phyloP scores from a whole-genome alignment of 2,888 invertebrate genomes.

The Nomada fucata region DNA sequence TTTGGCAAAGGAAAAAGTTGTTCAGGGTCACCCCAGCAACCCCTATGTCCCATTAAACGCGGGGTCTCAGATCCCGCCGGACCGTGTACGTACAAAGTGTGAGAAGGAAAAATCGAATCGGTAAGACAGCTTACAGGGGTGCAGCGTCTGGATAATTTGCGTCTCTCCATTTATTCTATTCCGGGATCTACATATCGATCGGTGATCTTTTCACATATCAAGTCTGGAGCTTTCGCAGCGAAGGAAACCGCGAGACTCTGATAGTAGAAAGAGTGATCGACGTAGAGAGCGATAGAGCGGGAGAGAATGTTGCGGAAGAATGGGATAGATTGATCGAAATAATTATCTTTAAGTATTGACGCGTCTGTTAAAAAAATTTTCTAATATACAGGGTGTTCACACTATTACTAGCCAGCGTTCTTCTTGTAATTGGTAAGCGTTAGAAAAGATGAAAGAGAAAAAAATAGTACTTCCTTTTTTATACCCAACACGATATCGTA shows the following conservation, averaged over 20 bases:
- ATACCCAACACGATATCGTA: too few species aligned
- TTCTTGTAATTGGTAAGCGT: too few species aligned
- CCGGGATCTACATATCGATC: conserved; percentile 67
- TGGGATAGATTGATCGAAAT: conserved; percentile 52
- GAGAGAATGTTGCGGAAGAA: conserved; percentile 39
- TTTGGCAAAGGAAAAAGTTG: too few species aligned
- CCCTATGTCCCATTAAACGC: too few species aligned
- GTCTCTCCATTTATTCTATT: conserved; percentile 66
- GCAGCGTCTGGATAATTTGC: conserved; percentile 27
- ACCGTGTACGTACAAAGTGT: too few species aligned
- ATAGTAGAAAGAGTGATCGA: conserved; percentile 25
- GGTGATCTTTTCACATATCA: conserved; percentile 72
- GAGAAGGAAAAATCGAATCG: background rate
- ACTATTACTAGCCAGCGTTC: too few species aligned
- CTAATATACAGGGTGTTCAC: conserved; percentile 42
- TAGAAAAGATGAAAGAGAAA: too few species aligned
- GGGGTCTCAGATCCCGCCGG: too few species aligned
- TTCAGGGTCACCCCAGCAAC: too few species aligned
- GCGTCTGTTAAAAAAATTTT: conserved; percentile 57
- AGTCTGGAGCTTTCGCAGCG: conserved; percentile 49
- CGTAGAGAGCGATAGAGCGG: conserved; percentile 33
- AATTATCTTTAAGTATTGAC: conserved; percentile 61
- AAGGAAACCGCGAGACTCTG: conserved; percentile 41
- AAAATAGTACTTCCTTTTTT: too few species aligned
- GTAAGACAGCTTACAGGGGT: conserved; percentile 36